Evolutionary conservation across 2,888 invertebrate species (phyloP).

Genomic region (Plusia festucae): DNA sequence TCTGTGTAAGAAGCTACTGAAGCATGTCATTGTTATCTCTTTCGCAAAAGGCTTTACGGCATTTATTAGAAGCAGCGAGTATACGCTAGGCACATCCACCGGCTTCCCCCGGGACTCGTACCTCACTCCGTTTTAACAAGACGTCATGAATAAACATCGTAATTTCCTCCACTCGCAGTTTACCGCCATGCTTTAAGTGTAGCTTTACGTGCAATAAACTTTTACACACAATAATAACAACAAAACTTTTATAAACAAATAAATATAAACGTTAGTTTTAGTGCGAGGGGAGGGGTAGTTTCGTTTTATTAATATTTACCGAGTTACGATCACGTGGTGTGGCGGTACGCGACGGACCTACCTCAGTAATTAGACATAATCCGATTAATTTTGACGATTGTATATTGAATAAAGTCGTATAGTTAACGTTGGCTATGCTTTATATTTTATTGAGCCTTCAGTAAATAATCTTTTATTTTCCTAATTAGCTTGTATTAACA

Average conservation of each 20-base stretch:
- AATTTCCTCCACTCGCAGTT: constrained; percentile 11
- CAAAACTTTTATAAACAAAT: constrained; percentile 43
- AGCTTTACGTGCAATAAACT: constrained; percentile 36
- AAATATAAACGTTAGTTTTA: constrained; percentile 37
- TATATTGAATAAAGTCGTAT: constrained; percentile 11
- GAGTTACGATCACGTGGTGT: constrained; percentile 10
- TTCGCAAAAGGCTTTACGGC: neutral
- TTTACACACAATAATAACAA: constrained; percentile 43
- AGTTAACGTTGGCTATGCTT: neutral
- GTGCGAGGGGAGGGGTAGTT: constrained; percentile 4
- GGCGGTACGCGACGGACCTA: neutral
- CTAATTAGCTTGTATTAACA: no score
- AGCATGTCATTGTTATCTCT: neutral
- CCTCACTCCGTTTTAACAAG: constrained; percentile 13
- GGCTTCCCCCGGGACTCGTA: neutral
- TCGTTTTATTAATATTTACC: constrained; percentile 34
- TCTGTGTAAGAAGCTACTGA: neutral
- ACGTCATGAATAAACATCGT: constrained; percentile 34
- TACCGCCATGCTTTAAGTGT: constrained; percentile 17
- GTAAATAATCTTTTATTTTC: no score
- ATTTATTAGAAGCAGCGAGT: neutral
- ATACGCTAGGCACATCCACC: neutral
- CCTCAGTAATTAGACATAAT: constrained; percentile 16
- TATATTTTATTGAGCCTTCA: neutral
- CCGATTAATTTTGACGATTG: constrained; percentile 20